These are phyloP conservation scores for Nemotelus nigrinus DNA, from an alignment of 2,888 invertebrate genomes.

Conservation along the genomic window DNA sequence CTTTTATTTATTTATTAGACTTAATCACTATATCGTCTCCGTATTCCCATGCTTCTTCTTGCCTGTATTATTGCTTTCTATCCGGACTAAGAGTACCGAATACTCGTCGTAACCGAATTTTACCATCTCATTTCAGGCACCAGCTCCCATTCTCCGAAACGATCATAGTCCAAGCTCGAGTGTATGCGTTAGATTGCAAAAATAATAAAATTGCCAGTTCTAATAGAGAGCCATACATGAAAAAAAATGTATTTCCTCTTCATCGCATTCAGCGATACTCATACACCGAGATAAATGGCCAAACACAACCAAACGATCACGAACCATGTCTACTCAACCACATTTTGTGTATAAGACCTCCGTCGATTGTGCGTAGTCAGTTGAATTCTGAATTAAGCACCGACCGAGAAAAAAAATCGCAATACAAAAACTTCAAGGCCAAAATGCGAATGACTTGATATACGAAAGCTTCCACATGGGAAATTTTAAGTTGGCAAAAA, in stretches of 20 bases:
- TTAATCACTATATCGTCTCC: too few species aligned
- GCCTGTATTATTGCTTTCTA: too few species aligned
- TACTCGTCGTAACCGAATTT: too few species aligned
- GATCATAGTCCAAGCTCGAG: not conserved
- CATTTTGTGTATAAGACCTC: slow-evolving; percentile 12
- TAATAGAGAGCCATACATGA: too few species aligned
- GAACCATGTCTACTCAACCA: not conserved
- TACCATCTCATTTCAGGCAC: too few species aligned
- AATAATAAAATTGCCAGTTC: not conserved
- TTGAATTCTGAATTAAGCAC: slow-evolving; percentile 28
- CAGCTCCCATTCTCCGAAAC: not conserved
- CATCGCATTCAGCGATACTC: too few species aligned
- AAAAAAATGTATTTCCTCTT: too few species aligned
- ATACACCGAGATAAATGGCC: too few species aligned
- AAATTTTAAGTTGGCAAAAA: slow-evolving; percentile 10
- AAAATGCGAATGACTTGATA: slow-evolving; percentile 14
- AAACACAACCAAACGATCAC: too few species aligned
- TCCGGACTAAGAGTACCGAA: too few species aligned
- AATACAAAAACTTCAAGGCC: slow-evolving; percentile 26
- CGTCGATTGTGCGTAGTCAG: slow-evolving; percentile 25
- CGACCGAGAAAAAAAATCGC: slow-evolving; percentile 2
- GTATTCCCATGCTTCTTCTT: too few species aligned
- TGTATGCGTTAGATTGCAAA: slow-evolving; percentile 17
- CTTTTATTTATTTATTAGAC: too few species aligned
- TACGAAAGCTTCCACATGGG: slow-evolving; percentile 28